phyloP scores from a whole-genome alignment of 1,140 invertebrate species.

The Zaprionus lachaisei region DNA sequence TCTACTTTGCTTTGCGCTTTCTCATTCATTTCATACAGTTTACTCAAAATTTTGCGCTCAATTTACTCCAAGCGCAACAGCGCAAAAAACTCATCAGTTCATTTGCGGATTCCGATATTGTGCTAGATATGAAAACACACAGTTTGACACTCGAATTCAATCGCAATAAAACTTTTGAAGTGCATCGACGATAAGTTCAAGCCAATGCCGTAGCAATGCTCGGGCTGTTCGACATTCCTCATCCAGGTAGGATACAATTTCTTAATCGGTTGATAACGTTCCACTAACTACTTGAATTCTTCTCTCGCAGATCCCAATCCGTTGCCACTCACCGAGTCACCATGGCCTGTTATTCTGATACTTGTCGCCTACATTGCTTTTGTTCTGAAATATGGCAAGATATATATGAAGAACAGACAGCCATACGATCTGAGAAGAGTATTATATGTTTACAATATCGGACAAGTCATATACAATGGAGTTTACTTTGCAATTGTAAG shows the following conservation, averaged over 20 bases:
- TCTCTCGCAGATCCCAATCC: slow-evolving; percentile 54
- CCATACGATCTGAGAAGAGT: slow-evolving; percentile 50
- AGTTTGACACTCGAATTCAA: slow-evolving; percentile 1
- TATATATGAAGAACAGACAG: slow-evolving; percentile 53
- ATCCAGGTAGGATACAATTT: slow-evolving; percentile 38
- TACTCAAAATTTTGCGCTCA: neutral
- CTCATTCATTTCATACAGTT: neutral
- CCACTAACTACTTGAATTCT: neutral
- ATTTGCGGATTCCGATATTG: neutral
- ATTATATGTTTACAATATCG: slow-evolving; percentile 53
- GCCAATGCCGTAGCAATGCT: slow-evolving; percentile 27
- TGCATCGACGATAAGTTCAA: neutral
- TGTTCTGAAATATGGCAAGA: slow-evolving; percentile 58
- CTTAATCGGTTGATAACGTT: too few relatives aligned
- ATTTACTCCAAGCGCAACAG: neutral
- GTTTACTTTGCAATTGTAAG: slow-evolving; percentile 52
- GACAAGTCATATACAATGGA: slow-evolving; percentile 62
- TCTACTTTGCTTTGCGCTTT: neutral
- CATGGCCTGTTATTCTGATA: slow-evolving; percentile 57
- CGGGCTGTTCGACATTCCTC: slow-evolving; percentile 44
- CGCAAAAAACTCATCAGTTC: neutral
- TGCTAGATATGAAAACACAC: neutral
- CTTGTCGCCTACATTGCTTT: slow-evolving; percentile 45
- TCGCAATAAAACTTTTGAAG: slow-evolving; percentile 5
- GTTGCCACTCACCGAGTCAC: slow-evolving; percentile 47